These are phyloP conservation scores for Poicephalus gulielmi DNA, from an alignment of 2,113 vertebrate species.

Conservation along the genomic window DNA sequence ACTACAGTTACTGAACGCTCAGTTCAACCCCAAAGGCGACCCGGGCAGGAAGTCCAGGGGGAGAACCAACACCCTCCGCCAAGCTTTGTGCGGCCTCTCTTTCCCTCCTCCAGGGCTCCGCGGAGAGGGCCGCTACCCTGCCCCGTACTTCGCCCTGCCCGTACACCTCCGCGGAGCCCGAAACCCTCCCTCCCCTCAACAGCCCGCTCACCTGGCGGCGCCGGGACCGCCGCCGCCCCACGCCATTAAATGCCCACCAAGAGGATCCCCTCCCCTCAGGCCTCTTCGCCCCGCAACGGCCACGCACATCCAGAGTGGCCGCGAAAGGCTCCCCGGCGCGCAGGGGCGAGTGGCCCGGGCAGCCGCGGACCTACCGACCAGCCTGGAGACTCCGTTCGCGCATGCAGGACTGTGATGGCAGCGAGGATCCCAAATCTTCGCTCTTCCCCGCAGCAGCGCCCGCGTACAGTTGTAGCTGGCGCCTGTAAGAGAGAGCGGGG, in stretches of 20 bases:
- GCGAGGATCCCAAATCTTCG: background rate
- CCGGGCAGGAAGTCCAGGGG: background rate
- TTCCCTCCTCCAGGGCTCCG: background rate
- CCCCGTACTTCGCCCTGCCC: background rate
- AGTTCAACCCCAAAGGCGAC: background rate
- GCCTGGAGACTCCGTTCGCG: background rate
- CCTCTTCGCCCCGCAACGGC: background rate
- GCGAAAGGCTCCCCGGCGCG: no score
- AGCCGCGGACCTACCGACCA: conserved; percentile 25
- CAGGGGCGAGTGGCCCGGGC: background rate
- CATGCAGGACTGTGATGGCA: background rate
- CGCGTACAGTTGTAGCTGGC: background rate
- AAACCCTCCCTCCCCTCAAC: no score
- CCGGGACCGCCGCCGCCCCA: background rate
- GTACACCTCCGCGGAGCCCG: background rate
- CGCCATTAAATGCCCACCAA: background rate
- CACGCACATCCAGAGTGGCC: background rate
- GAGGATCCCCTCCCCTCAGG: no score
- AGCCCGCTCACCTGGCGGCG: background rate
- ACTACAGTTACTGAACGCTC: background rate
- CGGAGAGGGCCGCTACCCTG: background rate
- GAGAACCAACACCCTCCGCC: background rate
- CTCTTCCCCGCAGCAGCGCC: background rate
- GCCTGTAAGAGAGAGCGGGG: background rate
- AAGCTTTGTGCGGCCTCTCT: background rate